Evolutionary conservation across 1,140 invertebrate species (phyloP), one percentile per base, ranked within the genome.

Genomic region (Lordiphosa mommai): DNA sequence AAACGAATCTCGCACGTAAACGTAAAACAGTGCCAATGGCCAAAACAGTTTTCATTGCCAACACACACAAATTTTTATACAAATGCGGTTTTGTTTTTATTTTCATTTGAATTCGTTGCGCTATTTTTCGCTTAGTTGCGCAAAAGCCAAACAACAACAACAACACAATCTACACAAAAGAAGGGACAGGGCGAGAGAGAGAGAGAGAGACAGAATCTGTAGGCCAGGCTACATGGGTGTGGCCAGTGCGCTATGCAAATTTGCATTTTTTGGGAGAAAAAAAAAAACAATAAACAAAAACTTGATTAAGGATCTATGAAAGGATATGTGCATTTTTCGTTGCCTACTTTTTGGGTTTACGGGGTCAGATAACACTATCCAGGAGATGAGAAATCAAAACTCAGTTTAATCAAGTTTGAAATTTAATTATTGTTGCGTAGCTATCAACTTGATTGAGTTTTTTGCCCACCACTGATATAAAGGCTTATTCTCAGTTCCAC

Each of bases 11-110:
- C 61, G 61, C 61, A 84, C 77, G 77, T 77, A 82, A 58, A 53
- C 61, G 49, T 61, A 61, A 46, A 55, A 52, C 57, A 55, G 52
- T 50, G 60, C 64, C 61, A 66, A 71, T 67, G 68, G 47, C 68
- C 58, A 76, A 79, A 2, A 47, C 37, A 32, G 20, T 59, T 72
- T 84, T 82, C 76, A 82, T 82, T 82, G 76, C 76, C 77, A 80
- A 60, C 30, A 33, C 44, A 66, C 68, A 77, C 73, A 60, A 51
- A 52, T 77, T 76, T 76, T 61, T 49, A 50, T 50, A 76, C 64
- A 72, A 72, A 79, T 79, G 61, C 41, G 63, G 41, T 77, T 16
- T 9, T 53, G 46, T 48, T 65, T 71, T 49, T 72, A 40, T 55
- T 59, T 60, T 48, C 30, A 23, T 44, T 23, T 23, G 41, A 14